Conservation (phyloP, 1,140 invertebrate genomes). For the Papilio aristodemus region DNA sequence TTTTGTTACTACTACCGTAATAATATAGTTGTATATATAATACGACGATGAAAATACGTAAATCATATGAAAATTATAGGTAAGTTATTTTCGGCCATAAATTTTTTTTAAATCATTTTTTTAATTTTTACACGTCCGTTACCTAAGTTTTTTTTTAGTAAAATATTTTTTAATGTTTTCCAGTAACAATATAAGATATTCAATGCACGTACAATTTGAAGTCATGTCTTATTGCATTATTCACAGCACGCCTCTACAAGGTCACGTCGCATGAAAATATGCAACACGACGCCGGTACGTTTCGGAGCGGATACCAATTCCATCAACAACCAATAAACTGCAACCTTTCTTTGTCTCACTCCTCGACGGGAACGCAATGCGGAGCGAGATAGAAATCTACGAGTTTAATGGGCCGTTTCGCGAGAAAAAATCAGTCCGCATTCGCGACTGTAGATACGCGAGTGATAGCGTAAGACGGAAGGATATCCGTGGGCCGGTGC, state of each 20-base stretch:
- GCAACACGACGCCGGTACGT: slow-evolving; percentile 78
- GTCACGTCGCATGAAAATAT: slow-evolving; percentile 74
- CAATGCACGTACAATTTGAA: slow-evolving; percentile 1
- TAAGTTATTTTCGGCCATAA: background rate
- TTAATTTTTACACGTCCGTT: background rate
- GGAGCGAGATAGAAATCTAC: slow-evolving; percentile 78
- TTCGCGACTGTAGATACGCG: slow-evolving; percentile 78
- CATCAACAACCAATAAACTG: slow-evolving; percentile 81
- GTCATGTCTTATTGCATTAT: slow-evolving; percentile 25
- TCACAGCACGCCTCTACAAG: slow-evolving; percentile 54
- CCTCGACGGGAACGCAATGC: slow-evolving; percentile 58
- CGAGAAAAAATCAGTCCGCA: slow-evolving; percentile 79
- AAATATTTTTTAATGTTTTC: slow-evolving; percentile 9
- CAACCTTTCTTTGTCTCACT: slow-evolving; percentile 80
- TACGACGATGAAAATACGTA: background rate
- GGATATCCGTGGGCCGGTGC: slow-evolving; percentile 55
- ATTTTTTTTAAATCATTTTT: background rate
- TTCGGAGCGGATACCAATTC: slow-evolving; percentile 79
- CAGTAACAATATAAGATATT: slow-evolving; percentile 7
- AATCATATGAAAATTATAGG: background rate
- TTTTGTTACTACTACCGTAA: background rate
- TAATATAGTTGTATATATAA: background rate
- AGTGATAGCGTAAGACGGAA: slow-evolving; percentile 77
- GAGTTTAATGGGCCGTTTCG: slow-evolving; percentile 80
- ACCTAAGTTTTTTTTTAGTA: background rate